Evolutionary conservation across 2,888 invertebrate genomes (phyloP), one percentile per base, ranked within the genome.

Genomic region (Agriopis leucophaearia): DNA sequence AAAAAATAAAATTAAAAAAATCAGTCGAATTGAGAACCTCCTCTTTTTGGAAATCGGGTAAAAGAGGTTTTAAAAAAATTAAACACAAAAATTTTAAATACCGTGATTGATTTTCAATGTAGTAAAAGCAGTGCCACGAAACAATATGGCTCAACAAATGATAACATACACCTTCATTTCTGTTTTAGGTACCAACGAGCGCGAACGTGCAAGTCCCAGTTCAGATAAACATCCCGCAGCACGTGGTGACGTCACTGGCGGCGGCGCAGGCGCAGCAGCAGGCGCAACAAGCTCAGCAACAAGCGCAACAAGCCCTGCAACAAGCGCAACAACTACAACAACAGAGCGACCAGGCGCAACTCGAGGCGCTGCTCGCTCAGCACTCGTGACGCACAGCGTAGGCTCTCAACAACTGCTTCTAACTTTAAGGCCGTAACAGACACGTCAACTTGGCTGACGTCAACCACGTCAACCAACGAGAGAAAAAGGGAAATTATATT

Each of bases 181-280:
- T 4, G 35, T 38, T 8, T 0, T 67, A 95, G 95, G 95, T 95
- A 64, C 95, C 95, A n/a, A 95, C 95, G 27, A 94, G 95, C 71
- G 81, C 86, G 13, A 95, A 94, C 85, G 91, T 94, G 72, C 95
- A 95, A 72, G 92, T 95, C 69, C 96, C 96, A 0, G 95, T 96
- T 16, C 96, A 96, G 85, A 96, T 96, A 76, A 95, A 95, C 90
- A 95, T 96, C 81, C 96, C 96, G 13, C 95, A 94, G 74, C 94
- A 94, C 84, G 87, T 94, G 77, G 88, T 93, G 74, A 74, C 91
- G 27, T 91, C 93, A 0, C 84, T 92, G 48, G 82, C 86, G 48
- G 85, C 83, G 7, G 75, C 80, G 64, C 82, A 66, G 10, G 48
- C 47, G 66, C 74, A 76, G 35, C 73, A 74, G 10, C 95, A 61